Conservation (phyloP, 2,888 invertebrate genomes). For the Falcaria lacertinaria region DNA sequence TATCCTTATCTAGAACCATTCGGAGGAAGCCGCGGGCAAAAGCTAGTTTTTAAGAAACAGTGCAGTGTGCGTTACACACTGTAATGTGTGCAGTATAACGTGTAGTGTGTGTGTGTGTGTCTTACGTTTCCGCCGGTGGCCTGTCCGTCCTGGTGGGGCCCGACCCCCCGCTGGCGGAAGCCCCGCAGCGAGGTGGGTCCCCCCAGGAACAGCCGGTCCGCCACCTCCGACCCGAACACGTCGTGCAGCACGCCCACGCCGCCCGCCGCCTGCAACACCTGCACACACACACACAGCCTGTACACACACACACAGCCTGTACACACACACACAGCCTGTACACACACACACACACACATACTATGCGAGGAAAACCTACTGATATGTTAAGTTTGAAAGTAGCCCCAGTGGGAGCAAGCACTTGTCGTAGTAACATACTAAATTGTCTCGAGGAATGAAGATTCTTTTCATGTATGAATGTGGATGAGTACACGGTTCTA, state of each 20-base stretch:
- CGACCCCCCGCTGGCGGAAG: constrained; percentile 92
- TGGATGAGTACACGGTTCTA: too few species aligned
- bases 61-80: not conserved
- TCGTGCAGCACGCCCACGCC: constrained; percentile 84
- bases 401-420: too few species aligned
- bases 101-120: not conserved
- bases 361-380: not conserved
- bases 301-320: too few species aligned
- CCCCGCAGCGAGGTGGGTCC: constrained; percentile 94
- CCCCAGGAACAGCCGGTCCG: constrained; percentile 91
- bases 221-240: constrained; percentile 81
- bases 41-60: not conserved
- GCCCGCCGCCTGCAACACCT: constrained; percentile 87
- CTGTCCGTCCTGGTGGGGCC: constrained; percentile 89
- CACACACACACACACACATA: too few species aligned
- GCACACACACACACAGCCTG: too few species aligned
- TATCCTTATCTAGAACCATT: too few species aligned
- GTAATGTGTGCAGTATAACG: not conserved
- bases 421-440: too few species aligned
- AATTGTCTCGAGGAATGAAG: too few species aligned
- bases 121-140: constrained; percentile 84
- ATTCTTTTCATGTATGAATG: too few species aligned
- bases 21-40: too few species aligned
- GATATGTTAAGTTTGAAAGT: too few species aligned
- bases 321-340: too few species aligned